Conservation (phyloP, 1,140 invertebrate genomes). For the Chionoecetes opilio region DNA sequence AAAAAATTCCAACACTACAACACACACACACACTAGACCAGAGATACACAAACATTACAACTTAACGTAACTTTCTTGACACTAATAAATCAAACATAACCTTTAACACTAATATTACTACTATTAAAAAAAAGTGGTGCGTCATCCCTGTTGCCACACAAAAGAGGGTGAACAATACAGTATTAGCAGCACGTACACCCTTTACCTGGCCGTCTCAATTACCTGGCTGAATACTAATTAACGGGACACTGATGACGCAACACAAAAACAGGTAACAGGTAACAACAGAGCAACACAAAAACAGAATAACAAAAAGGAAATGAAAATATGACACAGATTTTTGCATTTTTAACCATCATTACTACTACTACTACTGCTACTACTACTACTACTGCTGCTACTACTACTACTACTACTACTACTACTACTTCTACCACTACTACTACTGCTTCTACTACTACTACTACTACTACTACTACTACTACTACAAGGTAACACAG, state of each 20-base stretch:
- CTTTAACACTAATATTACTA: too few relatives aligned
- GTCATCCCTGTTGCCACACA: too few relatives aligned
- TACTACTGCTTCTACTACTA: not conserved
- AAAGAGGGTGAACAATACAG: not conserved
- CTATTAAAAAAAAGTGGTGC: too few relatives aligned
- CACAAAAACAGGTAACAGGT: too few relatives aligned
- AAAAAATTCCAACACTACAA: too few relatives aligned
- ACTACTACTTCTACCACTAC: not conserved
- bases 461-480: not conserved
- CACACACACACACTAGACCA: too few relatives aligned
- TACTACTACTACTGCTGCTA: not conserved
- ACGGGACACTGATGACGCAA: not conserved
- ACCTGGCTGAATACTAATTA: not conserved
- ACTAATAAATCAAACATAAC: too few relatives aligned
- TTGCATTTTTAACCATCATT: not conserved
- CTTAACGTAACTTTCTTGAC: too few relatives aligned
- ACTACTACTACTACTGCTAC: not conserved
- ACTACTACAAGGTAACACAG: not conserved
- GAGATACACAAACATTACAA: too few relatives aligned
- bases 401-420: not conserved
- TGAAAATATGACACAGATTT: too few relatives aligned
- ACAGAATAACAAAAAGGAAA: not conserved
- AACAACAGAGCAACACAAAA: too few relatives aligned
- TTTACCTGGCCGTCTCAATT: not conserved
- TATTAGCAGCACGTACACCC: too few relatives aligned